Base-by-base conservation (phyloP, 1,140 invertebrate genomes). In the Mercenaria mercenaria region DNA sequence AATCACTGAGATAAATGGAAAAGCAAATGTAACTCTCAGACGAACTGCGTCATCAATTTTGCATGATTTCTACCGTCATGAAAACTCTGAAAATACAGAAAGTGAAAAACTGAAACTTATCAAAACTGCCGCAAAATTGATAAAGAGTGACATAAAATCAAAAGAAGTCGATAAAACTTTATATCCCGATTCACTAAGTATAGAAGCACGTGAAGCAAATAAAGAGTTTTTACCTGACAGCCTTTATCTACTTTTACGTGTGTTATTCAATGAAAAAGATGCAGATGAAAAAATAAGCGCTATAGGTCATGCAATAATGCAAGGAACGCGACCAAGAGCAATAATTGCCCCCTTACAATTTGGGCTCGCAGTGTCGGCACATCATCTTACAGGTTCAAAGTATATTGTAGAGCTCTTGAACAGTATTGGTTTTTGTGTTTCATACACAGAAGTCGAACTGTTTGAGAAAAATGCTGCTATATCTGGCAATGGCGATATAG, bases 361-460 rank as follows among this genome's bases (percentile, higher is more conserved):
- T 3, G 93, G 92, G 10, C 80, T 94, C n/a, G 91, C 79, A 37
- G 88, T 94, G 1, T 91, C 94, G 59, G n/a, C 92, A 26, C 91
- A 94, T 56, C 91, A 92, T 43, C 91, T 86, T 26, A 93, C 91
- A 89, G 52, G 15, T 20, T 56, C 76, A 79, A 79, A 50, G 37
- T 79, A 47, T 39, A 15, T 79, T n/a, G 32, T 79, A 23, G 76
- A 79, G 15, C 15, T 56, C 3, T 56, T 56, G 52, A 56, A 56
- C 20, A 56, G 20, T 23, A 20, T 56, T 20, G 52, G 52, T 11
- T 56, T 56, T 20, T 56, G 52, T 56, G 52, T 56, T 56, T 56
- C 52, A 20, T 56, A 56, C 32, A n/a, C 59, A n/a, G 81, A 84
- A 69, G 81, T 84, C 11, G 61, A 84, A 47, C 67, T 41, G 61